These are phyloP conservation scores for Empis stercorea DNA, from an alignment of 2,888 invertebrate genomes.

Conservation along the genomic window DNA sequence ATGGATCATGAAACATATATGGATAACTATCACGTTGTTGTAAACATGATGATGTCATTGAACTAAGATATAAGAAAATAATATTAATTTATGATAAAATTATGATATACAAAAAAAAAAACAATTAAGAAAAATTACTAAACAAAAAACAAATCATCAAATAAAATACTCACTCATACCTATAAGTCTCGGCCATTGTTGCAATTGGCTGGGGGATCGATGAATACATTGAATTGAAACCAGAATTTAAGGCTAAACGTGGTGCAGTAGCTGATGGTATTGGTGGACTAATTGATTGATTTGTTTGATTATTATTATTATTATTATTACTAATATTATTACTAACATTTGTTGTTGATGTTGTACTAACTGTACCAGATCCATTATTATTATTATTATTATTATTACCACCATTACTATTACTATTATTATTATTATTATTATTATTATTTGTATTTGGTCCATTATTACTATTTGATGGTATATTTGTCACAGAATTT, in stretches of 20 bases:
- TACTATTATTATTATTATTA: neutral
- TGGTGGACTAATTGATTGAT: conserved; percentile 35
- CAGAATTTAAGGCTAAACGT: conserved; percentile 63
- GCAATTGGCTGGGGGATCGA: conserved; percentile 89
- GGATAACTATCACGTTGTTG: conserved; percentile 79
- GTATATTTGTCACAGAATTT: neutral
- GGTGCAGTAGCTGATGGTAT: conserved; percentile 46
- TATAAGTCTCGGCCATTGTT: conserved; percentile 80
- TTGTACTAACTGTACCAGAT: conserved; percentile 11
- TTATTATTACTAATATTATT: conserved; percentile 33
- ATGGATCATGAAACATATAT: conserved; percentile 84
- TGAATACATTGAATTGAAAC: conserved; percentile 91
- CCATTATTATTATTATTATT: conserved; percentile 14
- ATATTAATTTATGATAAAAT: too few species aligned
- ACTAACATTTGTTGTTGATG: conserved; percentile 14
- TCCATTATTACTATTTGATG: neutral
- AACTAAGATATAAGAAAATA: too few species aligned
- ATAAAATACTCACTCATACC: conserved; percentile 40
- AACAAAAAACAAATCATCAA: neutral
- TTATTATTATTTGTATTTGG: neutral
- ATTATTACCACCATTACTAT: conserved; percentile 1
- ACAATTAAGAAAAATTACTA: neutral
- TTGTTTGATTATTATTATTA: conserved; percentile 32
- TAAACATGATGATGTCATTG: conserved; percentile 68
- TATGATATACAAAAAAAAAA: too few species aligned